phyloP scores from a whole-genome alignment of 2,888 invertebrate species.

The Drosophila sordidula region DNA sequence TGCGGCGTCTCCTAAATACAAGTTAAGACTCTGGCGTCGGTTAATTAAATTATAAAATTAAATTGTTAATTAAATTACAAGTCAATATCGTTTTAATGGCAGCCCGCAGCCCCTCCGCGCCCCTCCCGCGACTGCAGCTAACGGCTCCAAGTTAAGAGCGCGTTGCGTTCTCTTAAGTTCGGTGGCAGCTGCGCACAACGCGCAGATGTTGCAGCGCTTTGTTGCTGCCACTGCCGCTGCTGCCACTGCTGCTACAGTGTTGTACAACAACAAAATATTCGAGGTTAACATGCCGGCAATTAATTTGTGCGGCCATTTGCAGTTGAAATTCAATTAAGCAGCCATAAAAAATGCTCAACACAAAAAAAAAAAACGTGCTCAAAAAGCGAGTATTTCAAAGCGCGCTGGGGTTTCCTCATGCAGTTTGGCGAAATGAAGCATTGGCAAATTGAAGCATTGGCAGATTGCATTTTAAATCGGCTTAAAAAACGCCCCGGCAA shows the following conservation, averaged over 20 bases:
- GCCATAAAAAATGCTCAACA: conserved; percentile 50
- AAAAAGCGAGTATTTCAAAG: no score
- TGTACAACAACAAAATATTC: conserved; percentile 41
- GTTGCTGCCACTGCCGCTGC: background rate
- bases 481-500: conserved; percentile 41
- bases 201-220: conserved; percentile 2
- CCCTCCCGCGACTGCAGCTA: background rate
- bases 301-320: conserved; percentile 57
- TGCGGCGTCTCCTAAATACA: conserved; percentile 7
- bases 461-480: conserved; percentile 65
- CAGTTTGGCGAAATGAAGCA: background rate
- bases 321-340: conserved; percentile 64
- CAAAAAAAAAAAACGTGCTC: no score
- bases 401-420: conserved; percentile 7
- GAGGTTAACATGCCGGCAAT: conserved; percentile 68
- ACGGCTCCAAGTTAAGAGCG: conserved; percentile 33
- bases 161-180: conserved; percentile 18
- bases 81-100: conserved; percentile 43
- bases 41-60: conserved; percentile 59
- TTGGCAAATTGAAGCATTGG: conserved; percentile 36
- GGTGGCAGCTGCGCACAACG: conserved; percentile 24
- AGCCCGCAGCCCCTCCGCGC: background rate
- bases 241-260: conserved; percentile 12
- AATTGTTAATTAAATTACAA: conserved; percentile 59
- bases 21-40: conserved; percentile 17